Conservation (phyloP, 2,113 vertebrate species). For the Baryphthengus martii region DNA sequence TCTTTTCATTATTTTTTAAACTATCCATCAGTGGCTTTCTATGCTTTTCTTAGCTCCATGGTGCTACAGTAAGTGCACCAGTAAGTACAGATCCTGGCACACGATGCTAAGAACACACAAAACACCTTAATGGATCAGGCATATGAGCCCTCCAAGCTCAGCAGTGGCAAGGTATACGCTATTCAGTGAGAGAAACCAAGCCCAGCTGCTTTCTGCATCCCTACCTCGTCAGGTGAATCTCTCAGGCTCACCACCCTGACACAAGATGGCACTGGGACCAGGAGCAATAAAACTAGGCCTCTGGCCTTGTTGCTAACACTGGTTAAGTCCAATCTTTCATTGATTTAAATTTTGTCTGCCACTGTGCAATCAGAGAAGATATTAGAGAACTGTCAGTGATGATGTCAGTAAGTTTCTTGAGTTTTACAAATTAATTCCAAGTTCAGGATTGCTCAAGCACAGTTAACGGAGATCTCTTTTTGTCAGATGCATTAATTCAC, state of each 20-base stretch:
- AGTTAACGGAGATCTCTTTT: background rate
- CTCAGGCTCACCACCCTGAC: background rate
- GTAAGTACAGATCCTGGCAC: background rate
- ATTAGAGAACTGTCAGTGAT: background rate
- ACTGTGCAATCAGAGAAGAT: background rate
- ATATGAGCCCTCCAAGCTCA: background rate
- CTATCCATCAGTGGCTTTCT: background rate
- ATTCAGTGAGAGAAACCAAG: background rate
- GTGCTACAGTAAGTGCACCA: background rate
- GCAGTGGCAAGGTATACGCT: background rate
- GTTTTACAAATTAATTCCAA: background rate
- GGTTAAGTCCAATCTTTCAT: background rate
- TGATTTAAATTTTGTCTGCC: background rate
- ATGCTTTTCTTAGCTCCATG: background rate
- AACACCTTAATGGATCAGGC: background rate
- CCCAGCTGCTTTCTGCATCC: background rate
- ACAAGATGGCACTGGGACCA: background rate
- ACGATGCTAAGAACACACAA: background rate
- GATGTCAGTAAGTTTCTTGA: background rate
- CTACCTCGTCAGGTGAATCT: background rate
- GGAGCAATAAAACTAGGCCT: background rate
- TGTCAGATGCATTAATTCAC: background rate
- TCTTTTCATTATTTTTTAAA: background rate
- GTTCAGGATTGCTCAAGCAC: background rate
- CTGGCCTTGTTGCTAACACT: background rate